Evolutionary conservation across 2,888 invertebrate species (phyloP), one percentile per base, ranked within the genome.

Genomic region (Ctenicera cuprea): DNA sequence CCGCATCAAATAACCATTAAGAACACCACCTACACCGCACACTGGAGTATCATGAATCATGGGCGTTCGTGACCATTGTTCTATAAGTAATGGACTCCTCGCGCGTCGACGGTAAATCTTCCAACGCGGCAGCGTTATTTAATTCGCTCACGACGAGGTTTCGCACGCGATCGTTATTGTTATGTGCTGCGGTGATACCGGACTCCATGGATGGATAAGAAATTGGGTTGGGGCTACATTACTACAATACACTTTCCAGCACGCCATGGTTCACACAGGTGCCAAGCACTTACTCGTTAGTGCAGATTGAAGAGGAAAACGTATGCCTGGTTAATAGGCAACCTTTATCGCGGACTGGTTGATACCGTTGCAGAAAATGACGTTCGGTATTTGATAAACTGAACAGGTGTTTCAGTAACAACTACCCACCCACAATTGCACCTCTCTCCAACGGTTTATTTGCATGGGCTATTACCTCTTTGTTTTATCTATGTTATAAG

Each of bases 61-160:
- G 80, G 78, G 73, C 78, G 78, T 84, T 83, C 84, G 84, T 84
- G 84, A 83, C 83, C 83, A 83, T 83, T 83, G 83, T 84, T 84
- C 82, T 79, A 77, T 81, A 81, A 83, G 82, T 83, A 83, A 84
- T 83, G 83, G 82, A 83, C 83, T 82, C 78, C 82, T 83, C 79
- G 80, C 82, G 82, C 81, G 80, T 78, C 78, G 80, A 79, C 82
- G 79, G 82, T 83, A 83, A 83, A 83, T 83, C 82, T 83, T 82
- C 80, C 80, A 80, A 81, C 79, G 77, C 69, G 74, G 74, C 71
- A 80, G 80, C 78, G 80, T 80, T 82, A 82, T 83, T 84, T 82
- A 83, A 83, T 83, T 82, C 82, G 80, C 81, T 83, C 84, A 83
- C 83, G 83, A 83, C 81, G 83, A 78, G 78, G 76, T 73, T 79